Evolutionary conservation across 2,113 vertebrate genomes (phyloP).

Genomic region (Pungitius pungitius): DNA sequence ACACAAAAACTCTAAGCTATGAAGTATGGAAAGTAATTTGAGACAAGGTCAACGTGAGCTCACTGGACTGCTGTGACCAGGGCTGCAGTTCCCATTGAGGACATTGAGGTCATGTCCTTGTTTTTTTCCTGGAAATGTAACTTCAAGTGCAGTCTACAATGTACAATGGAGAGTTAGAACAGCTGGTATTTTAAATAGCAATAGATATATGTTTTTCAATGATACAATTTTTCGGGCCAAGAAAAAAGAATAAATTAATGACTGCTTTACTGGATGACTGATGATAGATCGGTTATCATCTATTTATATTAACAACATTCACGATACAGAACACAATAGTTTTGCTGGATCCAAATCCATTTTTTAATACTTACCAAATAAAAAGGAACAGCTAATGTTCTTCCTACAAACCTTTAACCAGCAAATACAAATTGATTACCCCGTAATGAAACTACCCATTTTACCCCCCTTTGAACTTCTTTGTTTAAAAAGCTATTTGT

Average conservation of each 20-base stretch:
- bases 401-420: not conserved
- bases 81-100: not conserved
- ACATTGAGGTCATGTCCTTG: constrained; percentile 20
- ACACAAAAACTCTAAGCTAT: not conserved
- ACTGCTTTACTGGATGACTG: not conserved
- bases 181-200: not conserved
- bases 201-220: not conserved
- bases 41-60: not conserved
- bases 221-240: not conserved
- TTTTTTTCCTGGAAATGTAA: not conserved
- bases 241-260: not conserved
- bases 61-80: not conserved
- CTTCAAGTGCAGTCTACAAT: not conserved
- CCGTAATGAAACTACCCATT: not conserved
- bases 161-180: not conserved
- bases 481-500: not conserved
- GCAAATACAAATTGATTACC: not conserved
- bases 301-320: not conserved
- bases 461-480: not conserved
- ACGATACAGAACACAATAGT: too few species aligned
- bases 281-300: not conserved
- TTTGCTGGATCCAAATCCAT: not conserved
- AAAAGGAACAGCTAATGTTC: not conserved
- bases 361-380: constrained; percentile 1
- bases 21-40: not conserved